Evolutionary conservation across 2,113 vertebrate genomes (phyloP).

Genomic region (Amblyopsis rosae): DNA sequence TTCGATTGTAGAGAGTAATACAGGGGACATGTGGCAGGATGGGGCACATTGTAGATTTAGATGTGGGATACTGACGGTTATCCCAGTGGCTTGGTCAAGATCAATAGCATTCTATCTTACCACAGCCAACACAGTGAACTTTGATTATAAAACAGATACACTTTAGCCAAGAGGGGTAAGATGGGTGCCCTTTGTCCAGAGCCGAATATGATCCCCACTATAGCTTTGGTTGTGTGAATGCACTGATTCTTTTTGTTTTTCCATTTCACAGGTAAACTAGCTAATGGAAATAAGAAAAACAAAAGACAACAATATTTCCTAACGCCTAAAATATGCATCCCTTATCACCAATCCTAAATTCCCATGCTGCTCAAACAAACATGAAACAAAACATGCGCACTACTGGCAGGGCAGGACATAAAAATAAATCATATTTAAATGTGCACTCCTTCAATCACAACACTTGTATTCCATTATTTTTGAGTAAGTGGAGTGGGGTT

Average conservation of each 20-base stretch:
- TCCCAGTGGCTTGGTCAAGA: conserved; percentile 25
- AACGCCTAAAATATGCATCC: conserved; percentile 25
- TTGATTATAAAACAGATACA: conserved; percentile 13
- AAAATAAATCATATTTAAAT: not conserved
- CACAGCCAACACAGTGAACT: conserved; percentile 18
- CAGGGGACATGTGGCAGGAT: conserved; percentile 18
- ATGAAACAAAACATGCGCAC: conserved; percentile 62
- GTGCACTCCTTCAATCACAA: not conserved
- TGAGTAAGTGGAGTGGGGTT: not conserved
- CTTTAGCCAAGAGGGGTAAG: not conserved
- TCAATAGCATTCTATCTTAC: conserved; percentile 44
- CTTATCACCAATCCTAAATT: conserved; percentile 55
- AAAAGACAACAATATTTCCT: conserved; percentile 11
- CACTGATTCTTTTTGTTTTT: not conserved
- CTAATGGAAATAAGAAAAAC: not conserved
- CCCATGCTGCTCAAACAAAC: conserved; percentile 60
- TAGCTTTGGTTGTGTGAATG: not conserved
- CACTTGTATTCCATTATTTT: conserved; percentile 22
- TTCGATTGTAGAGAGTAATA: conserved; percentile 10
- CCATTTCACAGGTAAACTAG: not conserved
- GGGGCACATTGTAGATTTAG: conserved; percentile 45
- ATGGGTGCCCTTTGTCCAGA: not conserved
- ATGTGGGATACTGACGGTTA: conserved; percentile 25
- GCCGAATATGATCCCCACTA: not conserved
- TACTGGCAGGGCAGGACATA: conserved; percentile 10